Percentiles rank a stretch among this genome's conserved stretches.
Evolutionary conservation across 2,113 vertebrate species (phyloP).

Genomic region (Gavialis gangeticus): DNA sequence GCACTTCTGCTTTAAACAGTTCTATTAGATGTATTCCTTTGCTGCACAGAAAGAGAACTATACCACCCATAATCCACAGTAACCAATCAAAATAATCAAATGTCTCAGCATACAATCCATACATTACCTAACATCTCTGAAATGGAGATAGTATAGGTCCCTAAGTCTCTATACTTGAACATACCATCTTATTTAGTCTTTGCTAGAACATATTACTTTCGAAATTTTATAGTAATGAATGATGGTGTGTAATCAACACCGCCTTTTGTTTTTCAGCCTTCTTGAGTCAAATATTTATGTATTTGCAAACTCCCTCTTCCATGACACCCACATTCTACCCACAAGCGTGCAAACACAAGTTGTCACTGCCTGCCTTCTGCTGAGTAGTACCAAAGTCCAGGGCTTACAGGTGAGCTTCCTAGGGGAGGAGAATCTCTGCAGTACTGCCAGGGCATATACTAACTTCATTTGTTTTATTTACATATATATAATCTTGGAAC

Average conservation of each 20-base stretch:
- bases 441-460: not conserved
- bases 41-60: too few species aligned
- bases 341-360: not conserved
- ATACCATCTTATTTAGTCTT: not conserved
- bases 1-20: too few species aligned
- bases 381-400: not conserved
- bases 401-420: not conserved
- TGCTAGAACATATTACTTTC: not conserved
- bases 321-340: not conserved
- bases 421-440: not conserved
- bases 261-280: not conserved
- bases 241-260: not conserved
- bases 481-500: not conserved
- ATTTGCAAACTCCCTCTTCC: not conserved
- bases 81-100: too few species aligned
- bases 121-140: not conserved
- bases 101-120: not conserved
- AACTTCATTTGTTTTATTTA: not conserved
- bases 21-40: too few species aligned
- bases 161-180: not conserved
- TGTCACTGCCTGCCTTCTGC: not conserved
- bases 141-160: not conserved
- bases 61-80: too few species aligned
- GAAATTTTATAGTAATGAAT: not conserved
- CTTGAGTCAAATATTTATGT: constrained; percentile 25